Evolutionary conservation across 1,140 invertebrate species (phyloP), one percentile per base, ranked within the genome.

Genomic region (Calycopis cecrops): DNA sequence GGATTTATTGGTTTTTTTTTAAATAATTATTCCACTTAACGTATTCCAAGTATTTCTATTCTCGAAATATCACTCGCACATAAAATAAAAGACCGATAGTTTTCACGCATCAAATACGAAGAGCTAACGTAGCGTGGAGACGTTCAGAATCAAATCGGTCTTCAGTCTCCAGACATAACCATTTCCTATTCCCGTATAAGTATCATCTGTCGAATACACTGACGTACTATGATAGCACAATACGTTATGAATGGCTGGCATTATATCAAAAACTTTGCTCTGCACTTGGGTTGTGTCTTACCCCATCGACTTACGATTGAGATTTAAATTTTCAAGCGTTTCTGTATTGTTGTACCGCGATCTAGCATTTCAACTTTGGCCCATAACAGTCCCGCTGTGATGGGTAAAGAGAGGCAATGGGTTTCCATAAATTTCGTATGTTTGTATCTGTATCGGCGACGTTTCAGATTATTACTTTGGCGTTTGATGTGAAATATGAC

Each of bases 201-300:
- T 58, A 60, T 57, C 65, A 79, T 82, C 71, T 71, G 65, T 76
- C 74, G 68, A 60, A 59, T 60, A 61, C 78, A 75, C 69, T 81
- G 78, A 83, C 79, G 68, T 67, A 65, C 79, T 74, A 85, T 85
- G 79, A 85, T 78, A 83, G 74, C 71, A 85, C 82, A 85, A 85
- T 85, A 83, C 77, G 74, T 82, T 84, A 85, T 84, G 75, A 78
- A 85, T 84, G 65, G 69, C 64, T 62, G 62, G 65, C 80, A 81
- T 84, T 84, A 83, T 70, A 67, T 62, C 61, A 14, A 18, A 50
- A 21, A 21, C 16, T 16, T 49, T 49, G 14, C 18, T 16, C 12
- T 21, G n/a, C 28, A 68, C 51, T 57, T 42, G 9, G 17, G 17
- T 62, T 28, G 47, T 12, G 61, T 52, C 54, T 71, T 67, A 48